phyloP scores from a whole-genome alignment of 2,113 vertebrate genomes.

The Fulmarus glacialis region DNA sequence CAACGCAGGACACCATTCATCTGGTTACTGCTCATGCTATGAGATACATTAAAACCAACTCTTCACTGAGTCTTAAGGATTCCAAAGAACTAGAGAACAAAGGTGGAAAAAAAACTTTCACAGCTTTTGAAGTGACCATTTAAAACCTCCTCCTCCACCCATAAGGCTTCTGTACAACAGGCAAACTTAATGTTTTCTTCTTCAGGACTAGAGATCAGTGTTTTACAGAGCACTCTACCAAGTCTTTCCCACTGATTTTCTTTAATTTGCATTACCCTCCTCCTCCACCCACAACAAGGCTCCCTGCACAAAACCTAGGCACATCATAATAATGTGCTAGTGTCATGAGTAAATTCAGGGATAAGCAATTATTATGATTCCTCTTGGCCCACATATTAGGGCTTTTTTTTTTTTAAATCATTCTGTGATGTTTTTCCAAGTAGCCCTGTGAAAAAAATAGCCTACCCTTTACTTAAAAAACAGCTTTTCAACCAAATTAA shows the following conservation, averaged over 20 bases:
- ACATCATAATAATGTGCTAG: not conserved
- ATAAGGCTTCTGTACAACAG: not conserved
- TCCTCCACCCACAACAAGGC: not conserved
- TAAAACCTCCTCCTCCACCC: conserved; percentile 44
- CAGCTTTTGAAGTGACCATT: conserved; percentile 46
- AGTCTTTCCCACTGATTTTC: not conserved
- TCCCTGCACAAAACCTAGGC: not conserved
- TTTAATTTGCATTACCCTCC: not conserved
- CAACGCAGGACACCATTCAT: not conserved
- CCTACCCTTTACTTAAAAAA: not conserved
- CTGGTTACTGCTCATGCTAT: not conserved
- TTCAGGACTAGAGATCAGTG: not conserved
- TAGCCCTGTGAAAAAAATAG: not conserved
- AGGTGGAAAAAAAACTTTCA: not conserved
- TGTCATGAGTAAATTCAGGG: not conserved
- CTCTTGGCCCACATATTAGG: not conserved
- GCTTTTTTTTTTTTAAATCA: not conserved
- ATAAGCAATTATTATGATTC: not conserved
- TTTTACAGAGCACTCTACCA: not conserved
- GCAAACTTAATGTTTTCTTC: not conserved
- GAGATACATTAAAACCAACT: not conserved
- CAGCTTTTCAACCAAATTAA: not conserved
- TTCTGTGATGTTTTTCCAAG: not conserved
- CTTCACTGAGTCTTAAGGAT: not conserved
- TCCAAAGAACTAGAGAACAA: not conserved